These are phyloP conservation scores for Sus scrofa DNA, from an alignment of 2,113 vertebrate genomes.

Conservation along the genomic window T2T-Sscrofa CM000816.6:91325001-91325500, in stretches of 20 bases:
- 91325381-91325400: background rate
- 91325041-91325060: background rate
- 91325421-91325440: background rate
- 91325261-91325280: background rate
- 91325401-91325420: background rate
- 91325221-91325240: background rate
- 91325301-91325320: slow-evolving; percentile 11
- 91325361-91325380: background rate
- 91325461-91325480: background rate
- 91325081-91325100: slow-evolving; percentile 42
- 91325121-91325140: slow-evolving; percentile 25
- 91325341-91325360: background rate
- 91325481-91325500: background rate
- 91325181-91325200: background rate
- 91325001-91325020: slow-evolving; percentile 4
- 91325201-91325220: background rate
- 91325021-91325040: slow-evolving; percentile 50
- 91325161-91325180: slow-evolving; percentile 54
- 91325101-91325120: background rate
- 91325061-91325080: slow-evolving; percentile 12
- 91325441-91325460: background rate
- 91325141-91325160: background rate
- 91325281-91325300: background rate
- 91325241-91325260: background rate
- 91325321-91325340: background rate